These are phyloP conservation scores for Trachymyrmex septentrionalis DNA, from an alignment of 1,140 invertebrate genomes.

Conservation along the genomic window DNA sequence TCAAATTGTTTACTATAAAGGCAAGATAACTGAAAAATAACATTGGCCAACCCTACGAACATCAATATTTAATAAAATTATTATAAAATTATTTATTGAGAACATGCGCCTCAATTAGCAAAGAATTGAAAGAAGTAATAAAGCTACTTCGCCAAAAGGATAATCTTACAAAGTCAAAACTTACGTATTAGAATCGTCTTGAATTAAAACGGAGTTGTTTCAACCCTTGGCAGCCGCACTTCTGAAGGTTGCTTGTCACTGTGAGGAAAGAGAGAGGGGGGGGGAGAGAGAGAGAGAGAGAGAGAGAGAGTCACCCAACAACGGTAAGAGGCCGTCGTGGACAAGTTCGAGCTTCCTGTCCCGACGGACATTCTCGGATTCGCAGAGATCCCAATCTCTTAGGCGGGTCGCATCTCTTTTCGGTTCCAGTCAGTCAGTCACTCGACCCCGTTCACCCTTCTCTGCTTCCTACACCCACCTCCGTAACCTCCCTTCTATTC, in stretches of 20 bases:
- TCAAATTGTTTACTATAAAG: too few species aligned
- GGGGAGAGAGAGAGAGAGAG: too few species aligned
- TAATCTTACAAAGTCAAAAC: constrained; percentile 48
- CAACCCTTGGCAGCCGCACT: constrained; percentile 35
- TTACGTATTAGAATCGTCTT: background rate
- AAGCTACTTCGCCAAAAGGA: constrained; percentile 10
- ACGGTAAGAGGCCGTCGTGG: constrained; percentile 28
- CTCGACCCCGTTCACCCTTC: constrained; percentile 73
- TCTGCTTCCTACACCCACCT: constrained; percentile 22
- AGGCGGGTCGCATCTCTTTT: constrained; percentile 78
- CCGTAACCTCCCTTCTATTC: constrained; percentile 58
- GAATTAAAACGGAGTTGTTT: constrained; percentile 55
- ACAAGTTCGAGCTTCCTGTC: constrained; percentile 49
- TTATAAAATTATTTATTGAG: background rate
- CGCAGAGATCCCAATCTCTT: constrained; percentile 77
- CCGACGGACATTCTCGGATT: constrained; percentile 57
- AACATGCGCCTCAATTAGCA: background rate
- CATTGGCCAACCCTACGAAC: too few species aligned
- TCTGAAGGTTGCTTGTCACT: constrained; percentile 31
- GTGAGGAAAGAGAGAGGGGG: background rate
- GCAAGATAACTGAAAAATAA: too few species aligned
- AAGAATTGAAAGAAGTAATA: background rate
- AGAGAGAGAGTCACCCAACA: constrained; percentile 13
- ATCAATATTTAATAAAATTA: background rate
- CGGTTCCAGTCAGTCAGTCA: constrained; percentile 78